Percentiles rank a stretch among this genome's conserved stretches.
phyloP scores from a whole-genome alignment of 2,888 invertebrate genomes.

The Darwinula stevensoni region DNA sequence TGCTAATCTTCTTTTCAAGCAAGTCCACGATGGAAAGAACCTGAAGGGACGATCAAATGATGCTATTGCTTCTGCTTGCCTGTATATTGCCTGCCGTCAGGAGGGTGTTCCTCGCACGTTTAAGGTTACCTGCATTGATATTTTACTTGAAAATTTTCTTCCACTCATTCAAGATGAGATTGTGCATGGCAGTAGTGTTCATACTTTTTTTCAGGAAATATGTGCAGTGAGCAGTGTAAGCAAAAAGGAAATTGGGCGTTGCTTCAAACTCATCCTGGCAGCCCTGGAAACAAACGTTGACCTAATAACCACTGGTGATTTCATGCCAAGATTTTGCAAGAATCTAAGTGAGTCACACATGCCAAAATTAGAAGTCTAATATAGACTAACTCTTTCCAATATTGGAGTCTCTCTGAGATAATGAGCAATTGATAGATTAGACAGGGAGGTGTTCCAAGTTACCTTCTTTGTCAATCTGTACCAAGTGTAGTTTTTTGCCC shows the following conservation, averaged over 20 bases:
- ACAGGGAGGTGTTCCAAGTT: no score
- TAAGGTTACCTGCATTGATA: slow-evolving; percentile 23
- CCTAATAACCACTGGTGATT: slow-evolving; percentile 90
- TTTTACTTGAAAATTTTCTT: not conserved
- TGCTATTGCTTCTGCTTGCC: slow-evolving; percentile 91
- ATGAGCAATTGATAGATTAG: no score
- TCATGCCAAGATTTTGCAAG: slow-evolving; percentile 95
- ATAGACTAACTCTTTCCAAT: no score
- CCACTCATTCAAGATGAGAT: not conserved
- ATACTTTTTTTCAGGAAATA: slow-evolving; percentile 32
- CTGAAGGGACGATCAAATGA: slow-evolving; percentile 86
- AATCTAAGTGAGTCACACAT: slow-evolving; percentile 32
- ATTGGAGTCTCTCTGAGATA: no score
- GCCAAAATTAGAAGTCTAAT: no score
- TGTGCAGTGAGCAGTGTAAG: slow-evolving; percentile 96
- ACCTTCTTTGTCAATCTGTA: no score
- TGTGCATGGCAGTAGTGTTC: no score
- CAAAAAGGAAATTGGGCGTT: slow-evolving; percentile 94
- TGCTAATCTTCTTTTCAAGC: slow-evolving; percentile 87
- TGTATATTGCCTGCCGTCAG: slow-evolving; percentile 94
- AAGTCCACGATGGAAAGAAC: slow-evolving; percentile 79
- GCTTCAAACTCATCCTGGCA: slow-evolving; percentile 86
- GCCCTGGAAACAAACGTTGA: slow-evolving; percentile 89
- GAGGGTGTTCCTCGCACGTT: slow-evolving; percentile 97
- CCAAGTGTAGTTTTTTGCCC: no score